A percentile compares a stretch with the other conserved stretches of the same genome.
Conservation (phyloP, 2,888 invertebrate species). For the Caenorhabditis macrosperma region DNA sequence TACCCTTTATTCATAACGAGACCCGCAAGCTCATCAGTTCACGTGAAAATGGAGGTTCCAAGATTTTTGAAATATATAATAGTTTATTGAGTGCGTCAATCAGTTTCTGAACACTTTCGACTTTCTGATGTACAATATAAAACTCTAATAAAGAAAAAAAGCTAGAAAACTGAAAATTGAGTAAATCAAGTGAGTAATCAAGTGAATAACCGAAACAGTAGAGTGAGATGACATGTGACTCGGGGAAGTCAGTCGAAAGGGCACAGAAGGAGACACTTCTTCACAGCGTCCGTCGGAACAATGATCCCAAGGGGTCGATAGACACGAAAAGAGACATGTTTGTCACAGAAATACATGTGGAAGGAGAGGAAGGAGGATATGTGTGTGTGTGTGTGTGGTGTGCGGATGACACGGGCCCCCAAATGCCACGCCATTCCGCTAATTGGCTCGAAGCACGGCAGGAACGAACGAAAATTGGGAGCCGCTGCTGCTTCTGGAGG, state of each 20-base stretch:
- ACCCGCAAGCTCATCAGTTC: too few species aligned
- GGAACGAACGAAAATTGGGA: not conserved
- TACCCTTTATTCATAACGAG: too few species aligned
- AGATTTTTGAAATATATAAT: too few species aligned
- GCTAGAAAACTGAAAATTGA: not conserved
- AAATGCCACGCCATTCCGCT: not conserved
- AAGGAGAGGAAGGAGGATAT: not conserved
- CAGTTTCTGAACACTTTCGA: too few species aligned
- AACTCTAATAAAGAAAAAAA: not conserved
- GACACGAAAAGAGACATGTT: not conserved
- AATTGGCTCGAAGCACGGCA: not conserved
- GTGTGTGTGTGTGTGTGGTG: too few species aligned
- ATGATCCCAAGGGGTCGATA: slow-evolving; percentile 3
- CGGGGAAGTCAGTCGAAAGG: not conserved
- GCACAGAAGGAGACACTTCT: not conserved
- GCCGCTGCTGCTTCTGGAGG: too few species aligned
- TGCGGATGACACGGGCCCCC: not conserved
- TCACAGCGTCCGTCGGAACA: not conserved
- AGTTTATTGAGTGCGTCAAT: too few species aligned
- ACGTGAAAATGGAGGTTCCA: too few species aligned
- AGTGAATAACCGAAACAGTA: not conserved
- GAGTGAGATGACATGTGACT: not conserved
- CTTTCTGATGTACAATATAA: too few species aligned
- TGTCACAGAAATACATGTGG: slow-evolving; percentile 4
- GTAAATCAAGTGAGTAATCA: not conserved